Percentiles rank a stretch among this genome's conserved stretches.
phyloP scores from a whole-genome alignment of 1,140 invertebrate genomes.

The Drosophila baimaii region DNA sequence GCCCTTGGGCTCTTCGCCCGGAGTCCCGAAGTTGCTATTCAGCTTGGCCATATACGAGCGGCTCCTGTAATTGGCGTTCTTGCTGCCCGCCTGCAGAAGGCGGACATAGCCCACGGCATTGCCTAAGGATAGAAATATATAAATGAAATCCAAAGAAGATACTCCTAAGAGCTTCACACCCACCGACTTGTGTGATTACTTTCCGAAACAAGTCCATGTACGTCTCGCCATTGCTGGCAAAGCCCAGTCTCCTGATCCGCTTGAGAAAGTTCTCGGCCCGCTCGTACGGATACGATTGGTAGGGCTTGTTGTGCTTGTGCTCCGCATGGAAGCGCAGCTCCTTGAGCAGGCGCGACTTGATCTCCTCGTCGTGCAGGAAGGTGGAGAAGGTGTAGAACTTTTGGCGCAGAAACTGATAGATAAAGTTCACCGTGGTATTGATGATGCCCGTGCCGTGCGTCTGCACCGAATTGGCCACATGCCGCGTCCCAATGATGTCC shows the following conservation, averaged over 20 bases:
- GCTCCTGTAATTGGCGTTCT: conserved; percentile 96
- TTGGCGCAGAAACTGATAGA: conserved; percentile 97
- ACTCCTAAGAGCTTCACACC: conserved; percentile 36
- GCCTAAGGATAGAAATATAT: conserved; percentile 85
- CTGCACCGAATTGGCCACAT: conserved; percentile 98
- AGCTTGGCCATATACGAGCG: conserved; percentile 95
- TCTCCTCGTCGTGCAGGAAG: conserved; percentile 99
- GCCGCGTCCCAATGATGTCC: conserved; percentile 97
- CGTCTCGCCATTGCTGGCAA: conserved; percentile 92
- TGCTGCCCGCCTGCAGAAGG: conserved; percentile 96
- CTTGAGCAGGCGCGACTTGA: conserved; percentile 97
- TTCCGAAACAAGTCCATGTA: conserved; percentile 97
- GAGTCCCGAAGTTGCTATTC: conserved; percentile 86
- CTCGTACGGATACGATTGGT: conserved; percentile 92
- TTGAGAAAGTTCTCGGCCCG: conserved; percentile 97
- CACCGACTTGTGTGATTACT: conserved; percentile 96
- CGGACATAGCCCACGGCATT: conserved; percentile 98
- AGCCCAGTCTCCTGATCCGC: conserved; percentile 94
- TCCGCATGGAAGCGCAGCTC: conserved; percentile 92
- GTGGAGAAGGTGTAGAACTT: conserved; percentile 98
- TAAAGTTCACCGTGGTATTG: conserved; percentile 98
- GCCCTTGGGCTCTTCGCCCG: conserved; percentile 85
- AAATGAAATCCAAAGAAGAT: too few relatives aligned
- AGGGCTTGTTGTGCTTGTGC: conserved; percentile 81
- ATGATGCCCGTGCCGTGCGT: conserved; percentile 99